Evolutionary conservation across 2,113 vertebrate species (phyloP).

Genomic region (Xiphophorus maculatus): DNA sequence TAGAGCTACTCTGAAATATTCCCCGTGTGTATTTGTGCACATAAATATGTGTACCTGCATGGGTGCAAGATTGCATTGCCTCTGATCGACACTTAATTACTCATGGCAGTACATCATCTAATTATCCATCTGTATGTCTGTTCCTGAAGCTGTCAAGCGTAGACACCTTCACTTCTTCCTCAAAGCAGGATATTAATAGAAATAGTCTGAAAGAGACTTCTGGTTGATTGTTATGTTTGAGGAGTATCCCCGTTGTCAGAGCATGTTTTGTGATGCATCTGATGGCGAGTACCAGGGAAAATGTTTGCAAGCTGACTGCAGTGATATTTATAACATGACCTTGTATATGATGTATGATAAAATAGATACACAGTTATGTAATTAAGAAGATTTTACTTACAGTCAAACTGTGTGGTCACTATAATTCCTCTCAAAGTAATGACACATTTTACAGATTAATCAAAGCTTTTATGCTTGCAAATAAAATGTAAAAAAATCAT

Average conservation of each 20-base stretch:
- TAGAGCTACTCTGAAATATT: conserved; percentile 2
- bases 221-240: neutral
- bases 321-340: neutral
- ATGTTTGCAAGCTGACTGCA: conserved; percentile 9
- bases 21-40: neutral
- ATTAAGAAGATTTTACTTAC: neutral
- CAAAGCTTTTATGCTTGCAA: neutral
- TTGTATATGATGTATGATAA: neutral
- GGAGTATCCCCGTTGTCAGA: conserved; percentile 1
- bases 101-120: conserved; percentile 38
- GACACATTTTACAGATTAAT: conserved; percentile 4
- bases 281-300: neutral
- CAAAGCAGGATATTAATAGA: conserved; percentile 54
- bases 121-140: conserved; percentile 43
- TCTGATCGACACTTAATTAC: conserved; percentile 46
- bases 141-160: conserved; percentile 30
- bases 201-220: conserved; percentile 18
- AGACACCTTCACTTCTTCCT: conserved; percentile 40
- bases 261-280: neutral
- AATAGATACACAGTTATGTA: neutral
- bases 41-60: neutral
- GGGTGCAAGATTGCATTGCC: conserved; percentile 12
- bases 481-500: conserved; percentile 6
- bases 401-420: neutral
- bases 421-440: conserved; percentile 6